phyloP scores from a whole-genome alignment of 1,140 invertebrate genomes.

The Tachypleus tridentatus region DNA sequence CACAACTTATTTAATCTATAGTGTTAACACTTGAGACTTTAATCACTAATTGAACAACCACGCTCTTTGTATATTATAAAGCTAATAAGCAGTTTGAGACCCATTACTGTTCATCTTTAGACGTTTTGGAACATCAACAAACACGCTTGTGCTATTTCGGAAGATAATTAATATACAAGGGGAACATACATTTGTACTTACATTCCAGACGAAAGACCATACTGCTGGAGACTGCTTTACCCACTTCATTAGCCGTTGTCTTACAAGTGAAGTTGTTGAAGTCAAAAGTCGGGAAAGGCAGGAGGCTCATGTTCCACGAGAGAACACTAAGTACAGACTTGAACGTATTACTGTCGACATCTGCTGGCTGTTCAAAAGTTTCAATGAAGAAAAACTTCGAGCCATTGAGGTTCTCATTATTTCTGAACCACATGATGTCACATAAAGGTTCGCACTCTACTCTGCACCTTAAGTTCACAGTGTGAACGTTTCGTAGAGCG shows the following conservation, averaged over 20 bases:
- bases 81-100: too few species aligned
- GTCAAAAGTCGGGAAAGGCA: slow-evolving; percentile 11
- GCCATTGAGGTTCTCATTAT: slow-evolving; percentile 30
- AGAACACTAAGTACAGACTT: slow-evolving; percentile 72
- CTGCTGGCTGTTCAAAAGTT: slow-evolving; percentile 46
- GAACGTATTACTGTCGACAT: slow-evolving; percentile 60
- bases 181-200: slow-evolving; percentile 40
- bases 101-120: too few species aligned
- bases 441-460: slow-evolving; percentile 74
- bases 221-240: slow-evolving; percentile 57
- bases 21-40: too few species aligned
- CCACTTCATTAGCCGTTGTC: slow-evolving; percentile 57
- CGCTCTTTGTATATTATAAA: too few species aligned
- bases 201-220: slow-evolving; percentile 79
- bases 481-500: slow-evolving; percentile 35
- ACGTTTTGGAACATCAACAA: too few species aligned
- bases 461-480: slow-evolving; percentile 67
- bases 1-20: too few species aligned
- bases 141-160: too few species aligned
- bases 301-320: slow-evolving; percentile 54
- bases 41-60: too few species aligned
- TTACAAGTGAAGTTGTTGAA: slow-evolving; percentile 56
- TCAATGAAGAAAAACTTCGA: slow-evolving; percentile 39
- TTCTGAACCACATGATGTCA: slow-evolving; percentile 67
- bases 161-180: too few species aligned